Base-by-base conservation (phyloP, 2,797 vertebrate genomes). In the Sebastes vulpes region DNA sequence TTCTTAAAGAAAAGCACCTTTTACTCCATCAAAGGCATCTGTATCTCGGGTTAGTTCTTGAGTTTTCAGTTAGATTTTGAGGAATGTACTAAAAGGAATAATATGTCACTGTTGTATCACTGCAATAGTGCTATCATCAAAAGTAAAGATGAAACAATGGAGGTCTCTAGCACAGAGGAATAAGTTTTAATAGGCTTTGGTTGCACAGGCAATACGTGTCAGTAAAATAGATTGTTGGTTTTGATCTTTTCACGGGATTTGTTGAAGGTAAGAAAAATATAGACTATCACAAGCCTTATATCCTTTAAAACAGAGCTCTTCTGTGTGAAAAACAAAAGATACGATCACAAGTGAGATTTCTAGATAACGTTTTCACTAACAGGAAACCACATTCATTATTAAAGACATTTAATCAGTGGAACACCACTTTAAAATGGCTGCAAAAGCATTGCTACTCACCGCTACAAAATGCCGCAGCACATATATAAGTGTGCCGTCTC, bases 381-480 rank as follows among this genome's bases (percentile, higher is more conserved):
- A 56, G 16, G 9, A 67, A 65, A 60, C 7, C 46, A 46, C 8
- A 29, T 56, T 50, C 64, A 29, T 23, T 21, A 32, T 63, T 35
- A 31, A 73, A 78, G 26, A 42, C 31, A 32, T 32, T 32, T 52
- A 12, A 48, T 38, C 6, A 58, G 11, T 21, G 4, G 5, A 73
- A 53, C 10, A 66, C n/a, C 6, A 10, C 8, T 72, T 35, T n/a
- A 35, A 78, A 57, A 63, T 9, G 1, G 10, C 9, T 52, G 25
- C 6, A 35, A 67, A 63, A 73, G 50, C 29, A 65, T 23, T 56
- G 58, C 53, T 65, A 91, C 96, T 95, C 93, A 99, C 99, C 96
- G 95, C 94, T 75, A 99, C 87, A 88, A 96, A 99, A 93, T 99
- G 98, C 1, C 98, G 97, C 52, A 99, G 95, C 83, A 99, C 93